Evolutionary conservation across 2,113 vertebrate genomes (phyloP).

Genomic region (Spea bombifrons): DNA sequence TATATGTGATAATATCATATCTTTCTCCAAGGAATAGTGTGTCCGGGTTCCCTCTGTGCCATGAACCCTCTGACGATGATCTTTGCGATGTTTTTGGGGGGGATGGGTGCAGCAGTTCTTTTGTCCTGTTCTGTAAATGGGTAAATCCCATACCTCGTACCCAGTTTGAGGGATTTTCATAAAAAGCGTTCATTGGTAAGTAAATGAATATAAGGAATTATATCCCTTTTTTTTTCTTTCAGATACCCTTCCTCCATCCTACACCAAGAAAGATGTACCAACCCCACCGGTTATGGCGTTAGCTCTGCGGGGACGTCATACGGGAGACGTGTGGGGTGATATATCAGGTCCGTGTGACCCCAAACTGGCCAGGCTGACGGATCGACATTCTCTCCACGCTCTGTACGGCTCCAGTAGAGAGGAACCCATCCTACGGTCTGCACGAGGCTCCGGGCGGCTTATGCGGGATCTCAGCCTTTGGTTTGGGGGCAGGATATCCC

Average conservation of each 20-base stretch:
- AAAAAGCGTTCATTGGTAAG: too few relatives aligned
- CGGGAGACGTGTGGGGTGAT: slow-evolving; percentile 51
- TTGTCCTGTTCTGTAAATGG: too few relatives aligned
- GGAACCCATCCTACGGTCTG: slow-evolving; percentile 41
- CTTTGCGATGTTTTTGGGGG: too few relatives aligned
- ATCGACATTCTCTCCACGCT: slow-evolving; percentile 32
- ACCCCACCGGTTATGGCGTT: slow-evolving; percentile 54
- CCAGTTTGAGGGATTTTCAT: too few relatives aligned
- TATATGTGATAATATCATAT: too few relatives aligned
- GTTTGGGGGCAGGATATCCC: slow-evolving; percentile 64
- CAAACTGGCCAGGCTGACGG: slow-evolving; percentile 36
- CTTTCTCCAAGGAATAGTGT: too few relatives aligned
- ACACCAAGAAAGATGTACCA: background rate
- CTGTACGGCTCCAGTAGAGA: slow-evolving; percentile 44
- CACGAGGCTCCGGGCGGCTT: slow-evolving; percentile 35
- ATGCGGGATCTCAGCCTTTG: slow-evolving; percentile 66
- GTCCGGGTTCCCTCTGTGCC: too few relatives aligned
- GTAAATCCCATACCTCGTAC: too few relatives aligned
- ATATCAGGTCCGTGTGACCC: slow-evolving; percentile 53
- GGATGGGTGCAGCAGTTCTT: too few relatives aligned
- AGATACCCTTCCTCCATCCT: slow-evolving; percentile 54
- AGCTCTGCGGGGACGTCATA: slow-evolving; percentile 59
- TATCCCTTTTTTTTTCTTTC: slow-evolving; percentile 24
- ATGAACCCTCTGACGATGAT: too few relatives aligned
- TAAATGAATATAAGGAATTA: background rate